Conservation (phyloP, 1,140 invertebrate genomes). For the Trachymyrmex cornetzi region DNA sequence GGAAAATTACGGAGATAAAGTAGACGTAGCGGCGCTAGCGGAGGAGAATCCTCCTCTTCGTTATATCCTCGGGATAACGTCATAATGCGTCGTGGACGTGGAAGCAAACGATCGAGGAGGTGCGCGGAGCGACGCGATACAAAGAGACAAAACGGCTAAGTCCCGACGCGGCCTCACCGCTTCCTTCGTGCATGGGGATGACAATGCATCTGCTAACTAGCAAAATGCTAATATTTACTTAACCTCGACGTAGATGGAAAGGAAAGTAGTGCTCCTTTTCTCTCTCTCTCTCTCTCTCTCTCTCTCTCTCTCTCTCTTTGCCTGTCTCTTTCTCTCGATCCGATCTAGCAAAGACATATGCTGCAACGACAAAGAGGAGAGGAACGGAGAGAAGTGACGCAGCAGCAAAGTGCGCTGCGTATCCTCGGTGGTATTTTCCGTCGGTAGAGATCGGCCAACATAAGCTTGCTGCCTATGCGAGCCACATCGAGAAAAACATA, state of each 20-base stretch:
- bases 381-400: constrained; percentile 58
- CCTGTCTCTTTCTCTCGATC: not conserved
- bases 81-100: constrained; percentile 30
- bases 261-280: constrained; percentile 5
- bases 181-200: constrained; percentile 64
- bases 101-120: constrained; percentile 1
- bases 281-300: not conserved
- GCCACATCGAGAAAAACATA: constrained; percentile 53
- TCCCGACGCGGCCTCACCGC: constrained; percentile 8
- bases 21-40: constrained; percentile 54
- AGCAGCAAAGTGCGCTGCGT: constrained; percentile 32
- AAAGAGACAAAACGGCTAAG: constrained; percentile 8
- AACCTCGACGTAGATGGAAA: constrained; percentile 44
- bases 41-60: constrained; percentile 38
- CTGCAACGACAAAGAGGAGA: constrained; percentile 49
- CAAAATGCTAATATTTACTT: constrained; percentile 82
- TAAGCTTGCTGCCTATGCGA: constrained; percentile 8
- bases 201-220: constrained; percentile 80
- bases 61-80: constrained; percentile 52
- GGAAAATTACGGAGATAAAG: constrained; percentile 63
- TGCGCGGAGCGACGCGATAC: not conserved
- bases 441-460: constrained; percentile 60
- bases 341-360: constrained; percentile 46
- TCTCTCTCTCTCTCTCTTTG: not conserved
- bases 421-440: constrained; percentile 62